Evolutionary conservation across 1,140 invertebrate genomes (phyloP).

Genomic region (Amyelois transitella): DNA sequence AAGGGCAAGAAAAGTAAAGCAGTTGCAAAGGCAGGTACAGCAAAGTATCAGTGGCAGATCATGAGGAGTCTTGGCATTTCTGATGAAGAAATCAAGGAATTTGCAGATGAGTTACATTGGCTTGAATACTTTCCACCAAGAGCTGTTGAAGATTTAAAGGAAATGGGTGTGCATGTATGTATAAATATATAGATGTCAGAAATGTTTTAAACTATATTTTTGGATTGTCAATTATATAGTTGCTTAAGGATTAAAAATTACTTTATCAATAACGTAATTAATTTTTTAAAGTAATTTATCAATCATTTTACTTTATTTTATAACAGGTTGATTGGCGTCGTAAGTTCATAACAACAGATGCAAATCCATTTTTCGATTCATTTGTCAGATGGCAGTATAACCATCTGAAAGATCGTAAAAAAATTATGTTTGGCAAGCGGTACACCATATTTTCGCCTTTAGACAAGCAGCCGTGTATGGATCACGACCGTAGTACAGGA

Average conservation of each 20-base stretch:
- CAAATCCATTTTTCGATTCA: slow-evolving; percentile 98
- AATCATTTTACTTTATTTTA: neutral
- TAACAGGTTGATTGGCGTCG: slow-evolving; percentile 96
- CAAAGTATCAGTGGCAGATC: slow-evolving; percentile 99
- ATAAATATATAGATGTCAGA: slow-evolving; percentile 1
- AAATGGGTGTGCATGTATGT: slow-evolving; percentile 92
- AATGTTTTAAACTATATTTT: slow-evolving; percentile 1
- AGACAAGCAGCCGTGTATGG: slow-evolving; percentile 99
- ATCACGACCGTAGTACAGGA: slow-evolving; percentile 96
- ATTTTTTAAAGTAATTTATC: neutral
- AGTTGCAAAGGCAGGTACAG: slow-evolving; percentile 90
- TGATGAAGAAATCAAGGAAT: slow-evolving; percentile 94
- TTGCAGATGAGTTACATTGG: slow-evolving; percentile 95
- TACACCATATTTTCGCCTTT: slow-evolving; percentile 98
- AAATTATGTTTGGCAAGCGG: slow-evolving; percentile 97
- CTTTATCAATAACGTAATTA: no score
- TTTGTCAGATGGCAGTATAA: slow-evolving; percentile 98
- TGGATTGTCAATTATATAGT: no score
- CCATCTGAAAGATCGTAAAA: slow-evolving; percentile 89
- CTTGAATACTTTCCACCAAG: slow-evolving; percentile 96
- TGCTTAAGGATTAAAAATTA: no score
- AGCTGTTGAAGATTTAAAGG: slow-evolving; percentile 89
- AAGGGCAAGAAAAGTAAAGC: slow-evolving; percentile 99
- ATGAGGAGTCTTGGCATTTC: slow-evolving; percentile 94
- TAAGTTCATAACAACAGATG: slow-evolving; percentile 98